Conservation (phyloP, 2,113 vertebrate genomes). For the Myrmecophaga tridactyla region DNA sequence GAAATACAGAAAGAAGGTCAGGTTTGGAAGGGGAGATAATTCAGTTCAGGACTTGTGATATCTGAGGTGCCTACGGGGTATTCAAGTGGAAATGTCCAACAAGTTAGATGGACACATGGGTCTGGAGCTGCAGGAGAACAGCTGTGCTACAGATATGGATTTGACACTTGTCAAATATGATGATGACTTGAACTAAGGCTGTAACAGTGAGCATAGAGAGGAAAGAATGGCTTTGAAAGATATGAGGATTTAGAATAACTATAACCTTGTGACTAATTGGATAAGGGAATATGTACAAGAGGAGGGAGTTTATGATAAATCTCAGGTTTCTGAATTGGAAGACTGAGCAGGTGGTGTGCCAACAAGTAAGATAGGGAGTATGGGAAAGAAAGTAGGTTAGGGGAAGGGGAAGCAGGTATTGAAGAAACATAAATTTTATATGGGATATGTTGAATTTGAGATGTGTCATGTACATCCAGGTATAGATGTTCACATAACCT, state of each 20-base stretch:
- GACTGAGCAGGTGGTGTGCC: background rate
- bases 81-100: background rate
- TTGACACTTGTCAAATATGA: conserved; percentile 19
- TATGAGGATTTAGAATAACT: background rate
- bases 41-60: background rate
- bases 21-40: conserved; percentile 9
- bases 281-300: background rate
- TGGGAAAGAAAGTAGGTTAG: background rate
- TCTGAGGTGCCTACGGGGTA: background rate
- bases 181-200: background rate
- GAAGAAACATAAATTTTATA: background rate
- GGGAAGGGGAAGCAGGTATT: background rate
- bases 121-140: background rate
- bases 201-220: background rate
- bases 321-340: background rate
- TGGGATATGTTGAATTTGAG: background rate
- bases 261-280: background rate
- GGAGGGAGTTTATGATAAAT: background rate
- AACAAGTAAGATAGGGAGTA: background rate
- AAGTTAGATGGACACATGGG: background rate
- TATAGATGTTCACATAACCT: background rate
- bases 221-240: conserved; percentile 28
- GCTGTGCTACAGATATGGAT: background rate
- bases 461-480: background rate
- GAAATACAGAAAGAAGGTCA: background rate